These are phyloP conservation scores for Galaxea fascicularis DNA, from an alignment of 92 coral and sea anemone genomes.

Conservation along the genomic window DNA sequence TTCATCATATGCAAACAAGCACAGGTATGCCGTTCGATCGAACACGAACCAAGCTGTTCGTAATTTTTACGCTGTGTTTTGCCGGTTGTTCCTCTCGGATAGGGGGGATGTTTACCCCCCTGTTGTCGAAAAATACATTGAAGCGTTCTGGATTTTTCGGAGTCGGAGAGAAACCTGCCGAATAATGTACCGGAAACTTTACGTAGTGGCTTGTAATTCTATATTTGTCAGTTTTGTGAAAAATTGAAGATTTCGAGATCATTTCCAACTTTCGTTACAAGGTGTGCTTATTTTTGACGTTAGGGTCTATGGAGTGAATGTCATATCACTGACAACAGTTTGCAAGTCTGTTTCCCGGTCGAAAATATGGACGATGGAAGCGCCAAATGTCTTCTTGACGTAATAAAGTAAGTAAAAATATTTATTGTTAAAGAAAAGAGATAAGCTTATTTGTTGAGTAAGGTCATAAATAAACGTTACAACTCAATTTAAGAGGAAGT, in stretches of 20 bases:
- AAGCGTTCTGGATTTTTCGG: conserved; percentile 18
- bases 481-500: conserved; percentile 14
- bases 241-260: conserved; percentile 15
- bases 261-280: background rate
- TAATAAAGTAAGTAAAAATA: conserved; percentile 81
- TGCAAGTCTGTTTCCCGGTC: background rate
- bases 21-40: conserved; percentile 88
- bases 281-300: background rate
- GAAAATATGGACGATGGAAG: conserved; percentile 92
- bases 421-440: background rate
- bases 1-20: conserved; percentile 87
- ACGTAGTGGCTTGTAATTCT: conserved; percentile 15
- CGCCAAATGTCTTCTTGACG: conserved; percentile 92
- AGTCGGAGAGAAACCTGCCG: conserved; percentile 54
- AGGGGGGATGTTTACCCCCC: conserved; percentile 87
- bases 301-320: conserved; percentile 29
- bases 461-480: background rate
- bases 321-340: conserved; percentile 6
- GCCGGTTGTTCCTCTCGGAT: conserved; percentile 63
- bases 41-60: conserved; percentile 75
- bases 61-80: conserved; percentile 57
- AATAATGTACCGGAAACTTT: conserved; percentile 39
- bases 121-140: conserved; percentile 21
- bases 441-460: conserved; percentile 5
- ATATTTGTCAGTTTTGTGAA: conserved; percentile 23